Evolutionary conservation across 2,113 vertebrate genomes (phyloP).

Genomic region (Carollia perspicillata): DNA sequence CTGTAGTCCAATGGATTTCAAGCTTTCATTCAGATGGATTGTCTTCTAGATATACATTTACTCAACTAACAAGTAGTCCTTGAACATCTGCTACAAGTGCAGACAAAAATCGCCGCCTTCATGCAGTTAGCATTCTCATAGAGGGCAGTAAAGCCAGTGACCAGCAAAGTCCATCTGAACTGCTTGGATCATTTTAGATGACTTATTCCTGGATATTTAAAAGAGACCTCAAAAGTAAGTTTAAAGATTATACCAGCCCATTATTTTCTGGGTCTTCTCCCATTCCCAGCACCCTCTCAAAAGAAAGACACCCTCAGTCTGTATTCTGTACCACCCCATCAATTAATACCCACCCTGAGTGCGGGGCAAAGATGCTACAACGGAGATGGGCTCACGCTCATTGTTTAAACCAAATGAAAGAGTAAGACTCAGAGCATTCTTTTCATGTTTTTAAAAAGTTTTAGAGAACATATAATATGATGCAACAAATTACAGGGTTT

Average conservation of each 20-base stretch:
- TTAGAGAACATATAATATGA: neutral
- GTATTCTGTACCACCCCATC: neutral
- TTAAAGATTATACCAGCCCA: neutral
- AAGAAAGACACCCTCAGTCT: neutral
- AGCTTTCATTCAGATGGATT: neutral
- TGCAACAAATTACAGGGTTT: neutral
- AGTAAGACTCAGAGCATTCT: neutral
- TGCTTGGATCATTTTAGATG: neutral
- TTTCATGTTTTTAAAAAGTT: constrained; percentile 7
- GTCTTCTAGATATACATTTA: neutral
- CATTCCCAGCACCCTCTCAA: neutral
- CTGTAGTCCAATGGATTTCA: neutral
- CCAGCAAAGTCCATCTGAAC: neutral
- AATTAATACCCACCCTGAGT: neutral
- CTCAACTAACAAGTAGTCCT: neutral
- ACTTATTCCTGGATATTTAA: neutral
- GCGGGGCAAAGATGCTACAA: neutral
- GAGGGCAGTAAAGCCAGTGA: neutral
- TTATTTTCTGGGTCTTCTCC: neutral
- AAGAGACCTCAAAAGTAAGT: neutral
- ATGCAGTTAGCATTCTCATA: neutral
- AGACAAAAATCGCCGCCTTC: neutral
- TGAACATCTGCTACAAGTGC: neutral
- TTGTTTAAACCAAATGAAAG: neutral
- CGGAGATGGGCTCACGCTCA: neutral